Conservation (phyloP, 2,888 invertebrate genomes). For the Falcaria lacertinaria region DNA sequence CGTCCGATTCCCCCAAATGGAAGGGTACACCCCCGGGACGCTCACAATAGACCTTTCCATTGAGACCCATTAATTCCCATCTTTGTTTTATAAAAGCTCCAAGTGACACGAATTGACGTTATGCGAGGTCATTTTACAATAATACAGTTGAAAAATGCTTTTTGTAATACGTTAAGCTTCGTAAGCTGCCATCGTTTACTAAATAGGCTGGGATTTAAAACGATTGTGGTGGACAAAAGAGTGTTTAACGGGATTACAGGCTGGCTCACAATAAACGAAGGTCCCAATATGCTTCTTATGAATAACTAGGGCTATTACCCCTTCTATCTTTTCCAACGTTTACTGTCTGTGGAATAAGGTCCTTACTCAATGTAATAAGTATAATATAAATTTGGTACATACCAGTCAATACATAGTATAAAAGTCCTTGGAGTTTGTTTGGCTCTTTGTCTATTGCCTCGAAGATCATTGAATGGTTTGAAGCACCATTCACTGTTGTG, state of each 20-base stretch:
- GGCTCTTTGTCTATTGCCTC: no score
- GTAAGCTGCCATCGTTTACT: conserved; percentile 18
- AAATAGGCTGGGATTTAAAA: conserved; percentile 12
- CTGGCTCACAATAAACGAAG: no score
- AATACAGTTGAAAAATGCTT: conserved; percentile 49
- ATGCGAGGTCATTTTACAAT: conserved; percentile 63
- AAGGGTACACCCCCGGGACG: conserved; percentile 71
- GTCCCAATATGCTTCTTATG: no score
- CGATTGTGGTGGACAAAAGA: conserved; percentile 5
- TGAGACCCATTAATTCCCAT: conserved; percentile 76
- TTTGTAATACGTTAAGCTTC: conserved; percentile 34
- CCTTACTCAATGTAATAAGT: no score
- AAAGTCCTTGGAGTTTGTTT: no score
- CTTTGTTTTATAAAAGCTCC: conserved; percentile 74
- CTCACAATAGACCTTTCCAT: conserved; percentile 72
- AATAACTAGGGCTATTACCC: no score
- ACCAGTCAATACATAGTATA: no score
- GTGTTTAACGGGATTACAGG: neutral
- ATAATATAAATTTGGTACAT: no score
- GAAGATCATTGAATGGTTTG: no score
- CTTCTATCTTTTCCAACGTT: no score
- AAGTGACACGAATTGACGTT: conserved; percentile 70
- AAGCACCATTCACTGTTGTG: no score
- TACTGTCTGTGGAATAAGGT: no score
- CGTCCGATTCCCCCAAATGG: conserved; percentile 75